Evolutionary conservation across 2,113 vertebrate species (phyloP).

Genomic region (Cacatua alba): DNA sequence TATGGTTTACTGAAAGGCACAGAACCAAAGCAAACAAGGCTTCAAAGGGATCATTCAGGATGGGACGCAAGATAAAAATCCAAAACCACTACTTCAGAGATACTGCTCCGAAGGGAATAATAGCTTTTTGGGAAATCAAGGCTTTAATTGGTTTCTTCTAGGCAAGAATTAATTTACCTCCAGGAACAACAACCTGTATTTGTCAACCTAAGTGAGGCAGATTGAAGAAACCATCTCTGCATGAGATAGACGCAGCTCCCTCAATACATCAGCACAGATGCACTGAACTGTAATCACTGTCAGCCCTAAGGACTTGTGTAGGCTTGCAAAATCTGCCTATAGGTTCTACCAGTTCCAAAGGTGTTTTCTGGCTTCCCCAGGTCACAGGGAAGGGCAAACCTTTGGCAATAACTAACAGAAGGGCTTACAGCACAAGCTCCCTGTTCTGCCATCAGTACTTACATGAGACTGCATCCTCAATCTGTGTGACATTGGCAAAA

Average conservation of each 20-base stretch:
- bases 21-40: neutral
- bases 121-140: neutral
- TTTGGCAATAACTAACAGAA: accelerated
- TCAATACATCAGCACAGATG: neutral
- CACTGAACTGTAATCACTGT: neutral
- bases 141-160: neutral
- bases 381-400: neutral
- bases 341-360: neutral
- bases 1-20: neutral
- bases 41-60: neutral
- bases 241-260: neutral
- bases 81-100: neutral
- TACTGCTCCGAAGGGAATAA: neutral
- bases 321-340: neutral
- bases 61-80: neutral
- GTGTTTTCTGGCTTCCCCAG: neutral
- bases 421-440: accelerated
- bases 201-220: neutral
- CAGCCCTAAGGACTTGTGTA: neutral
- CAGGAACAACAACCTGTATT: neutral
- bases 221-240: neutral
- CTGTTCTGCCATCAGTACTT: conserved; percentile 63
- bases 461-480: conserved; percentile 96
- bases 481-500: conserved; percentile 98
- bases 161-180: neutral